Base-by-base conservation (phyloP, 2,113 vertebrate species). In the Oostethus manadensis region DNA sequence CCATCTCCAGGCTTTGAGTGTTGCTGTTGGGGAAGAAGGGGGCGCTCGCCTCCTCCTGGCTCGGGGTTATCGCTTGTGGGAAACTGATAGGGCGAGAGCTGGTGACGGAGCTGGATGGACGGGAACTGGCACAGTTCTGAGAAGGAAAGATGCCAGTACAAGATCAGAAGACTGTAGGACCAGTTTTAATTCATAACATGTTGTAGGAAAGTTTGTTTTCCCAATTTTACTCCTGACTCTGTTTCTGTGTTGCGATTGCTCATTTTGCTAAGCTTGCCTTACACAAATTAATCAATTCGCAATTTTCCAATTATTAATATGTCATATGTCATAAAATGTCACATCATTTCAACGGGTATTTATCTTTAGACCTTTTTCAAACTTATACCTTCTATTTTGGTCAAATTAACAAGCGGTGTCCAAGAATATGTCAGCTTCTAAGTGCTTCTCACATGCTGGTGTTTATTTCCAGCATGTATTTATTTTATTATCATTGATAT, bases 121-220 rank as follows among this genome's bases (percentile, higher is more conserved):
- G 77, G 45, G 87, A 89, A 66, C 85, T 89, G 58, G 82, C 80
- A 68, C 69, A 89, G 68, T 90, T 91, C 90, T 89, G 50, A 43
- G 68, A n/a, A 7, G 65, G 8, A 56, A 47, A 29, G 18, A 33
- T 26, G 13, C 46, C 3, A 60, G 17, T 13, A 29, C 6, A 22
- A 33, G 38, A 42, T 42, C 38, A 42, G 2, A 42, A 42, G 8
- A 60, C 13, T 7, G 16, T 26, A 26, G 42, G 21, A 58, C 10
- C 21, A 17, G 4, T 26, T 26, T 18, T 6, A 9, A 40, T 35
- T 35, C 17, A 54, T 17, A 14, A 43, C 43, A 22, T 23, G 14
- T 43, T 22, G 13, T 42, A 55, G 40, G 3, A 21, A 14, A 55
- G 47, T 14, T 18, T 8, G 10, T 47, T 20, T 47, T 10, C 46